Conservation (phyloP, 2,113 vertebrate species). For the Atrichornis clamosus region DNA sequence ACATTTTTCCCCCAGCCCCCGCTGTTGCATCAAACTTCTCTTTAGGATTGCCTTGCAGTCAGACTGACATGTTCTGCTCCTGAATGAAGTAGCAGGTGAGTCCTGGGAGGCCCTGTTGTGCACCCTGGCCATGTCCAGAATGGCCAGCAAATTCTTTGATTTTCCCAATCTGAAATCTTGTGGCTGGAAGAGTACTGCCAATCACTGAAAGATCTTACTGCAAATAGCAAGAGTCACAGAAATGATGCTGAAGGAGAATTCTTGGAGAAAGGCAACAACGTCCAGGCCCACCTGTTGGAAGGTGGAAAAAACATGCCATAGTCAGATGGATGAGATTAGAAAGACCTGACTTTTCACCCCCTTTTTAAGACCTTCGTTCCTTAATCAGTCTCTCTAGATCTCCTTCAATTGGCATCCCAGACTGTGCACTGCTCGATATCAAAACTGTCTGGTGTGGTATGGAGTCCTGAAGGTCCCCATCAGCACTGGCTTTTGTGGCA, state of each 20-base stretch:
- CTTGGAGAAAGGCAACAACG: neutral
- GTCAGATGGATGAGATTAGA: neutral
- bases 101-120: neutral
- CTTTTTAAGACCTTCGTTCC: neutral
- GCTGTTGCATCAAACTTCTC: neutral
- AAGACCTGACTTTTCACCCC: neutral
- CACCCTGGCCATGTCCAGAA: neutral
- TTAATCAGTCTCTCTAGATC: neutral
- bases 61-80: neutral
- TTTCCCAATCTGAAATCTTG: neutral
- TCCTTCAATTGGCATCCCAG: neutral
- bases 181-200: neutral
- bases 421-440: neutral
- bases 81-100: neutral
- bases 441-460: neutral
- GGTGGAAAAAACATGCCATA: neutral
- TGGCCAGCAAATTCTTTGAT: neutral
- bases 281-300: neutral
- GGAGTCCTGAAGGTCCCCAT: neutral
- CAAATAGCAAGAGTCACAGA: neutral
- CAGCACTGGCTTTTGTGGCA: neutral
- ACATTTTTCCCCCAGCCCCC: accelerated
- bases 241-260: neutral
- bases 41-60: neutral
- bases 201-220: neutral